Evolutionary conservation across 2,113 vertebrate species (phyloP).

Genomic region (Perognathus longimembris): DNA sequence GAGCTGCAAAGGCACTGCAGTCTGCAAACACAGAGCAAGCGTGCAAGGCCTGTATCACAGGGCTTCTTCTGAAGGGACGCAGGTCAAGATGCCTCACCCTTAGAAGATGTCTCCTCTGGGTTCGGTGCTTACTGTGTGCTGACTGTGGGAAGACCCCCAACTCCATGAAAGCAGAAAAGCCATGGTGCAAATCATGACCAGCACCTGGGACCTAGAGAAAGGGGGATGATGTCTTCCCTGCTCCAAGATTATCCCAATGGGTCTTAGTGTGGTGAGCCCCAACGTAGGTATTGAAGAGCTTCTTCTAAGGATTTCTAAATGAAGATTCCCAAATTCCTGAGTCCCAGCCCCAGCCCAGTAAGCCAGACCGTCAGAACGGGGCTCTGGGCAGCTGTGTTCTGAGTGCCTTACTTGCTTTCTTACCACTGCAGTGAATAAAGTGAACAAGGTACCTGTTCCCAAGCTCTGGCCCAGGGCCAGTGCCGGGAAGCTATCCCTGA

Average conservation of each 20-base stretch:
- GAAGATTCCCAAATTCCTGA: neutral
- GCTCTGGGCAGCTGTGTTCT: neutral
- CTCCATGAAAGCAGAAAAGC: neutral
- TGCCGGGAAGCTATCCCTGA: neutral
- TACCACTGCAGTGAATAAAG: neutral
- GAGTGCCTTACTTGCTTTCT: neutral
- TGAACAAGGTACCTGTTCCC: neutral
- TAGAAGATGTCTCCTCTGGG: neutral
- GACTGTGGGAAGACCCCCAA: neutral
- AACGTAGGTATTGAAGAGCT: neutral
- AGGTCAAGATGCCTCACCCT: rapidly evolving
- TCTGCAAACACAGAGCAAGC: neutral
- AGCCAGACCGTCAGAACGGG: slow-evolving; percentile 1
- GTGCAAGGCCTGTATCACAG: neutral
- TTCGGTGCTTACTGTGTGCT: no score
- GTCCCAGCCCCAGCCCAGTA: neutral
- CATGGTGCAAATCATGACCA: rapidly evolving
- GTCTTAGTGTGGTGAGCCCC: neutral
- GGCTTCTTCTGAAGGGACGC: neutral
- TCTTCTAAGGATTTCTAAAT: slow-evolving; percentile 25
- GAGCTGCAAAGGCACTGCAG: neutral
- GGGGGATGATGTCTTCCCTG: no score
- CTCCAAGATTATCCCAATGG: no score
- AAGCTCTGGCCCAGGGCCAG: neutral
- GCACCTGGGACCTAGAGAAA: neutral